Base-by-base conservation (phyloP, 2,888 invertebrate genomes). In the Drosophila nr. medialis region DNA sequence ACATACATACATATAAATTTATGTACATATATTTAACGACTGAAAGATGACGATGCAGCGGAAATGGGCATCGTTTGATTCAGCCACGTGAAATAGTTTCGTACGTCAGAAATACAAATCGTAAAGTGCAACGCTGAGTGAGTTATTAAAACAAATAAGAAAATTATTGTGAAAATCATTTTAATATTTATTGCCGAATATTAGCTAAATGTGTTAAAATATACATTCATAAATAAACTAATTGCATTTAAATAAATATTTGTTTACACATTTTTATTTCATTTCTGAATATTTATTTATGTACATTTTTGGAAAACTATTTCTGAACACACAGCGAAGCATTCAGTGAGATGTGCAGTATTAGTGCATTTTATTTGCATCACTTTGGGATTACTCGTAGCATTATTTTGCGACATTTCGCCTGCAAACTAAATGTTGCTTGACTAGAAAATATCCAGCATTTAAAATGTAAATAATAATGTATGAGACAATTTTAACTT, bases 21-120 rank as follows among this genome's bases (percentile, higher is more conserved):
- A n/a, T n/a, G n/a, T n/a, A n/a, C n/a, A n/a, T n/a, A n/a, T n/a
- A n/a, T n/a, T n/a, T n/a, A n/a, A n/a, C n/a, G n/a, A n/a, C n/a
- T n/a, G 50, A 60, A 51, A 65, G 34, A 65, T 66, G 53, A 38
- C 59, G 42, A 42, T 30, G 53, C 68, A 67, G 49, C 73, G 73
- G 75, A 75, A 65, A 61, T 75, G n/a, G n/a, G 36, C 27, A 56
- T 50, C 49, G 51, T 30, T 56, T 50, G 21, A 56, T 24, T 55
- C 27, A 49, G 15, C 50, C 64, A 70, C 34, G 55, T 63, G 54
- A 62, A 38, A 21, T 32, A 29, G 11, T 40, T 63, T n/a, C 27
- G 15, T 51, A 32, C 27, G 30, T 51, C 11, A 50, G 32, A 40
- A 56, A 50, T 42, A 30, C 15, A 49, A 40, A 27, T 4, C 13